Evolutionary conservation across 2,888 invertebrate genomes (phyloP).

Genomic region (Baronia brevicornis): DNA sequence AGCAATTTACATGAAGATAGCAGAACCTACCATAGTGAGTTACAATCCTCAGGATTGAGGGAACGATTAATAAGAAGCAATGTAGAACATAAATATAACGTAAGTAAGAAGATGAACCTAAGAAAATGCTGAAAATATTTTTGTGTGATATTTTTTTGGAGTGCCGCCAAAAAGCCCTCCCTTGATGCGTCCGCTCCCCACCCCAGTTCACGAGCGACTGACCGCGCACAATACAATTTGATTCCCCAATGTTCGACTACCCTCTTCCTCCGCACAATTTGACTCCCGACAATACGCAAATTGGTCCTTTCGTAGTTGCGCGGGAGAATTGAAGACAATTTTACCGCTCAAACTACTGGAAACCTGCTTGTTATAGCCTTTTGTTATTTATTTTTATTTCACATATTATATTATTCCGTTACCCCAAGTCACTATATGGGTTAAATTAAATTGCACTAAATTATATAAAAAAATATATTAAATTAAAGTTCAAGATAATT

Average conservation of each 20-base stretch:
- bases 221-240: constrained; percentile 55
- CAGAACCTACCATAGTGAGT: no score
- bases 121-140: constrained; percentile 1
- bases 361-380: constrained; percentile 33
- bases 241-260: constrained; percentile 52
- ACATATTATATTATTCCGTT: constrained; percentile 3
- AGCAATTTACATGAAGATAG: no score
- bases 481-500: no score
- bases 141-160: constrained; percentile 1
- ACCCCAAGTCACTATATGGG: no score
- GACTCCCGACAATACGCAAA: constrained; percentile 48
- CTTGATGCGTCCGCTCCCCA: constrained; percentile 28
- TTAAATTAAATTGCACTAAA: no score
- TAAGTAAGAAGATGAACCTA: no score
- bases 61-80: no score
- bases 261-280: constrained; percentile 58
- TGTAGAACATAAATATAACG: no score
- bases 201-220: constrained; percentile 46
- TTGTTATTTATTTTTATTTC: constrained; percentile 24
- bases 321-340: constrained; percentile 31
- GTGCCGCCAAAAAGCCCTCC: no score
- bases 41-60: no score
- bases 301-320: constrained; percentile 31
- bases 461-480: no score
- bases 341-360: constrained; percentile 38